Conservation (phyloP, 1,140 invertebrate genomes). For the Notospermus geniculatus region DNA sequence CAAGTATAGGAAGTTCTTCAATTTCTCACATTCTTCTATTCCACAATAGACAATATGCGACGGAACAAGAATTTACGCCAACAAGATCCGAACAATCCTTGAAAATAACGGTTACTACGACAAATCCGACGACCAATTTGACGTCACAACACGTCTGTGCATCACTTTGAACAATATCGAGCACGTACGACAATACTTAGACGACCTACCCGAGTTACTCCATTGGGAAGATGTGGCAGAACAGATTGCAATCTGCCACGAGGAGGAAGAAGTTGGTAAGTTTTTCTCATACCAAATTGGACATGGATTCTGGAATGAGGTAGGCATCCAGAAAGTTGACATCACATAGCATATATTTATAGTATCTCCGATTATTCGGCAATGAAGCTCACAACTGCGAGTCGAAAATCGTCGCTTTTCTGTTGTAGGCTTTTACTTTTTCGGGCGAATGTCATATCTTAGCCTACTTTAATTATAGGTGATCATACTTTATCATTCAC, state of each 20-base stretch:
- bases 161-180: constrained; percentile 89
- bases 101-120: constrained; percentile 83
- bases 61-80: constrained; percentile 76
- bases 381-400: too few species aligned
- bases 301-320: too few species aligned
- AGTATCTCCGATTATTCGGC: too few species aligned
- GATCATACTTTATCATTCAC: too few species aligned
- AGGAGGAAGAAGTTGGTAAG: constrained; percentile 65
- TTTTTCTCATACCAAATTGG: too few species aligned
- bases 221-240: constrained; percentile 34
- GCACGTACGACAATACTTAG: constrained; percentile 81
- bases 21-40: constrained; percentile 12
- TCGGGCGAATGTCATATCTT: too few species aligned
- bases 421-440: too few species aligned
- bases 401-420: too few species aligned
- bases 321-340: too few species aligned
- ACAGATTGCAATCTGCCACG: constrained; percentile 37
- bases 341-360: too few species aligned
- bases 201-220: constrained; percentile 69
- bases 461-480: too few species aligned
- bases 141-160: constrained; percentile 82
- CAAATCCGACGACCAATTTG: constrained; percentile 67
- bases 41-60: constrained; percentile 74
- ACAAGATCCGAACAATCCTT: constrained; percentile 74
- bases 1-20: too few species aligned